Conservation (phyloP, 2,113 vertebrate species). For the Uropsilus gracilis region DNA sequence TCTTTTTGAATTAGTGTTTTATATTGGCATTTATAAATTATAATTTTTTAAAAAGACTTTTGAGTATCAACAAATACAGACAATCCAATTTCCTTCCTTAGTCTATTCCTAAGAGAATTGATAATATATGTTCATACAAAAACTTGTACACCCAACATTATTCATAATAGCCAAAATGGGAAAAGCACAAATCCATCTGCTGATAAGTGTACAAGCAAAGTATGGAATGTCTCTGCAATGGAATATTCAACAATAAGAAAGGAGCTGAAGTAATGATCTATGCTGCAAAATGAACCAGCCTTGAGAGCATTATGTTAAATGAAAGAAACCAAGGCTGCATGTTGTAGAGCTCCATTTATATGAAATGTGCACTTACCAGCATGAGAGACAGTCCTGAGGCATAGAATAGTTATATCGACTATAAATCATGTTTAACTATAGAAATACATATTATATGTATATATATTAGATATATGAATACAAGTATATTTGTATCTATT, state of each 20-base stretch:
- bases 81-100: neutral
- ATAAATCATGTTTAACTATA: too few species aligned
- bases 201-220: neutral
- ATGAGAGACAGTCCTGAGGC: too few species aligned
- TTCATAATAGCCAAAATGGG: neutral
- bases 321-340: neutral
- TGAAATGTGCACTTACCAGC: too few species aligned
- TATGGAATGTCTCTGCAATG: neutral
- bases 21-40: neutral
- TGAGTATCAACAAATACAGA: neutral
- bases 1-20: too few species aligned
- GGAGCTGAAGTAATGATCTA: neutral
- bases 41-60: neutral
- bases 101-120: neutral
- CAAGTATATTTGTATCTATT: too few species aligned
- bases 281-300: neutral
- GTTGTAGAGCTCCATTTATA: neutral
- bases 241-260: neutral
- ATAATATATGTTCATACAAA: neutral
- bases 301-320: neutral
- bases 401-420: too few species aligned
- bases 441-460: too few species aligned
- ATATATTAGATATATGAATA: too few species aligned
- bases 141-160: neutral
- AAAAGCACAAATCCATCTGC: neutral